Base-by-base conservation (phyloP, 2,797 vertebrate genomes). In the Pyrocephalus nanus region DNA sequence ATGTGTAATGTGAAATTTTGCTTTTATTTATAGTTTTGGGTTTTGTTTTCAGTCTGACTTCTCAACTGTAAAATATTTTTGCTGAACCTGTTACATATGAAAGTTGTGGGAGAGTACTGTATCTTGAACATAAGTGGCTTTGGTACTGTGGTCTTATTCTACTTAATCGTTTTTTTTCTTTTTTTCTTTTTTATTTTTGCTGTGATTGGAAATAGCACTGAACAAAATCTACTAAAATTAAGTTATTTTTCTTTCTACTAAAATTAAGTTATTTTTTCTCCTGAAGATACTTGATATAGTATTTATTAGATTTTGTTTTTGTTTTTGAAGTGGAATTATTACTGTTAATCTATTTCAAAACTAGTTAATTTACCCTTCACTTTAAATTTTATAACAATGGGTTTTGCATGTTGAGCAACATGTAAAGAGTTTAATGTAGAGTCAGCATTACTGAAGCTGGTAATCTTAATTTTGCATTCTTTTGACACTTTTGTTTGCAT, bases 241-340 rank as follows among this genome's bases (percentile, higher is more conserved):
- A 97, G 92, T 97, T 97, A 96, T 97, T 96, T 97, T 93, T 89
- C 88, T 97, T 97, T 89, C 90, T 89, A 95, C 96, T 96, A 88
- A 93, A 97, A 95, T 94, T 97, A 96, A 97, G 90, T 97, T 96
- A 96, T 97, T 95, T 95, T 96, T 91, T 94, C 92, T 97, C 97
- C 97, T 97, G 96, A 97, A 94, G 93, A 97, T 97, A 97, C 98
- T 97, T 98, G 98, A 98, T 93, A 97, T 96, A 92, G 55, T 98
- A 97, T 98, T 97, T 97, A 97, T 98, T 97, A 82, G 84, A 91
- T 71, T 14, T 40, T 40, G 32, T 19, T 79, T 86, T 91, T 84
- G 85, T 88, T 94, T 96, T 97, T 96, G 85, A 95, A 96, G 95
- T 94, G 94, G 94, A 92, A 93, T 95, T 97, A 97, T 97, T 97